Evolutionary conservation across 1,140 invertebrate genomes (phyloP).

Genomic region (Vanessa atalanta): DNA sequence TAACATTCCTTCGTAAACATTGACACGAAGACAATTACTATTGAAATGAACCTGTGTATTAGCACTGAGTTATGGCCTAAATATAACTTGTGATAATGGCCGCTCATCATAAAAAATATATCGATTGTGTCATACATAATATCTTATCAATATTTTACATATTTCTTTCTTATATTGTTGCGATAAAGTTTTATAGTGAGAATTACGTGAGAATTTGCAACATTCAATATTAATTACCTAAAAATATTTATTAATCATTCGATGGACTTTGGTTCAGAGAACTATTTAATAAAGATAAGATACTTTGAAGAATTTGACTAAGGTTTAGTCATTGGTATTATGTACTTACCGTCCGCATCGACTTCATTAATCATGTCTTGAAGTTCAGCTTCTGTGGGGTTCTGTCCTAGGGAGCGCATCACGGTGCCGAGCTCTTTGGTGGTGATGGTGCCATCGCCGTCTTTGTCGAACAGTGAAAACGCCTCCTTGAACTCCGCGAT

Average conservation of each 20-base stretch:
- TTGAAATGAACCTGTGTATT: no score
- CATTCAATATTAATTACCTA: no score
- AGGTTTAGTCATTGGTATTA: not conserved
- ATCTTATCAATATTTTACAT: no score
- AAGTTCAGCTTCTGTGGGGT: constrained; percentile 99
- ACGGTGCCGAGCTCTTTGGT: constrained; percentile 99
- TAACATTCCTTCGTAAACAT: constrained; percentile 9
- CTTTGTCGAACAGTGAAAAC: constrained; percentile 99
- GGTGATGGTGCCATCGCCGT: constrained; percentile 99
- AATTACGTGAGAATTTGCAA: no score
- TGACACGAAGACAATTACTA: not conserved
- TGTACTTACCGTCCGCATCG: constrained; percentile 95
- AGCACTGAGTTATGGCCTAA: no score
- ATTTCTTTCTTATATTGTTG: no score
- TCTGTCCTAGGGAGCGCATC: constrained; percentile 99
- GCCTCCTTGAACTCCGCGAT: constrained; percentile 99
- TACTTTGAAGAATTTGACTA: not conserved
- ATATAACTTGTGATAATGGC: no score
- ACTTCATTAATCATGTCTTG: constrained; percentile 99
- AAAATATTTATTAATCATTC: no score
- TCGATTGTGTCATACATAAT: no score
- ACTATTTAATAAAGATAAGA: not conserved
- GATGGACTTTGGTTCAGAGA: not conserved
- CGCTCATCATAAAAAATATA: no score
- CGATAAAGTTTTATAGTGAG: no score